phyloP scores from a whole-genome alignment of 2,888 invertebrate species.

The Desoria tigrina region DNA sequence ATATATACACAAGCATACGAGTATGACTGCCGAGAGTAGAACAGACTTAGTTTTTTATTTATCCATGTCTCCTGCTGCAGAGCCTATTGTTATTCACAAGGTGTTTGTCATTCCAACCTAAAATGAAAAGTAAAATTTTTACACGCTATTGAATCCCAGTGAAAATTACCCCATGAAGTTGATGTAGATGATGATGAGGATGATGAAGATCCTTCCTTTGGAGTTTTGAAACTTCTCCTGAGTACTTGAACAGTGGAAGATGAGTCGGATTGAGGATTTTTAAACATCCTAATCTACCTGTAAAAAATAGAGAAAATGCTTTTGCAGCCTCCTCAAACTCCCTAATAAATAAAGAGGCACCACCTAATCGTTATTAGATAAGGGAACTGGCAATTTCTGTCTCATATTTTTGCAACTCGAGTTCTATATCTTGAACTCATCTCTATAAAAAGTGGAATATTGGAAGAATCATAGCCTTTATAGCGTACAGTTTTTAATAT shows the following conservation, averaged over 20 bases:
- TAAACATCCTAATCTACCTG: constrained; percentile 11
- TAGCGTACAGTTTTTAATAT: neutral
- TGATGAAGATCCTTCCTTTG: neutral
- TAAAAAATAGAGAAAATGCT: neutral
- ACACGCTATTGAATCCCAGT: constrained; percentile 3
- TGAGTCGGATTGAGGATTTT: neutral
- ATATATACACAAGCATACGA: neutral
- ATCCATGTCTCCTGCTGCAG: constrained; percentile 5
- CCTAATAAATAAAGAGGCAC: constrained; percentile 15
- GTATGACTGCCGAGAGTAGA: neutral
- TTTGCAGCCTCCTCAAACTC: constrained; percentile 6
- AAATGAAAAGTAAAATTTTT: constrained; percentile 11
- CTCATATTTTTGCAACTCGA: constrained; percentile 9
- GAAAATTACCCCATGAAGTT: constrained; percentile 13
- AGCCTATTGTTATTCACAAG: constrained; percentile 16
- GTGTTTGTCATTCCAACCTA: constrained; percentile 11
- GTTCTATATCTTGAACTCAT: neutral
- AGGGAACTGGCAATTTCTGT: constrained; percentile 19
- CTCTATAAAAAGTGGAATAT: neutral
- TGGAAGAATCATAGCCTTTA: neutral
- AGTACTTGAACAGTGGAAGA: no score
- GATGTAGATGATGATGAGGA: constrained; percentile 1
- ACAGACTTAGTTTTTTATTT: neutral
- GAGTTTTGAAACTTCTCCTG: no score
- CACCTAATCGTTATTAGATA: constrained; percentile 18